Percentiles rank a stretch among this genome's conserved stretches.
phyloP scores from a whole-genome alignment of 2,888 invertebrate genomes.

The Reticulitermes lucifugus region DNA sequence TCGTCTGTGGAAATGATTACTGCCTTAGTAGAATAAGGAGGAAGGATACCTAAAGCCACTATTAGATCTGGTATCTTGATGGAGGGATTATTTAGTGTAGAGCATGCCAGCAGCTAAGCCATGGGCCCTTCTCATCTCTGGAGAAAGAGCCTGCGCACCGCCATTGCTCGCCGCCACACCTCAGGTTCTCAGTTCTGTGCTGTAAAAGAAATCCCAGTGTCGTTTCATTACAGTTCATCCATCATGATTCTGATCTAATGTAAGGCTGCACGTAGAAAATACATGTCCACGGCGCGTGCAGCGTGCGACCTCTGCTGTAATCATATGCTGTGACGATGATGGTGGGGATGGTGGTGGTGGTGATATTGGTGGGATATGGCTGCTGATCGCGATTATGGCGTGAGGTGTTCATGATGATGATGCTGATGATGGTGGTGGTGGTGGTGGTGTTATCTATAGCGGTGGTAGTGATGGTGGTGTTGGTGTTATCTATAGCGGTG shows the following conservation, averaged over 20 bases:
- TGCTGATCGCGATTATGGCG: no score
- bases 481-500: no score
- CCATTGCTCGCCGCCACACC: neutral
- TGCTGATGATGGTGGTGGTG: no score
- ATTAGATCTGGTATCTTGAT: conserved; percentile 1
- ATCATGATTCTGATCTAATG: neutral
- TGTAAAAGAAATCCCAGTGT: neutral
- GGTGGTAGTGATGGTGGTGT: no score
- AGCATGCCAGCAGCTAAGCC: neutral
- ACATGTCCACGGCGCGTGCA: neutral
- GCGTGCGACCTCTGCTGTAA: neutral
- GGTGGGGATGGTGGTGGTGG: no score
- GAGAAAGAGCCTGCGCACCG: neutral
- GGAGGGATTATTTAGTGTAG: neutral
- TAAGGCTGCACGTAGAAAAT: neutral
- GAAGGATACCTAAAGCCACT: neutral
- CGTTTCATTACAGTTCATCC: neutral
- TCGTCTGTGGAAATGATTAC: conserved; percentile 8
- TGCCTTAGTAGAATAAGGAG: neutral
- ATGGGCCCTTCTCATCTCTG: neutral
- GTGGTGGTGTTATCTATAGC: no score
- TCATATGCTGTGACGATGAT: no score
- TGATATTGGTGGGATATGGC: no score
- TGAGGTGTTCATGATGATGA: no score
- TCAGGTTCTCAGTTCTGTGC: neutral